These are phyloP conservation scores for Chesias legatella DNA, from an alignment of 2,888 invertebrate genomes.

Conservation along the genomic window DNA sequence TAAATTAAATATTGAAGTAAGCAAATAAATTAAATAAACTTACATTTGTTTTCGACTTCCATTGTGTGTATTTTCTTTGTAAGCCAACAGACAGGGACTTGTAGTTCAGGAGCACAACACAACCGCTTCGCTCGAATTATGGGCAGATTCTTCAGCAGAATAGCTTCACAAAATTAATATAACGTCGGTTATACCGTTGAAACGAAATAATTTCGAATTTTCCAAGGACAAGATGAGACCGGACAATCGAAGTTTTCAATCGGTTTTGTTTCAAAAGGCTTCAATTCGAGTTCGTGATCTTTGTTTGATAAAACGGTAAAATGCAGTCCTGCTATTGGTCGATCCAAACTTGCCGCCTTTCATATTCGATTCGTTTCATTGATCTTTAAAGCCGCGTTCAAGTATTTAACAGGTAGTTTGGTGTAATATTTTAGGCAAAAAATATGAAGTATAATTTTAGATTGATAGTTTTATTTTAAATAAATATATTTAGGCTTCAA, in stretches of 20 bases:
- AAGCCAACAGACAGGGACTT: slow-evolving; percentile 13
- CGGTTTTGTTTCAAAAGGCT: slow-evolving; percentile 31
- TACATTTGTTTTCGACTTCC: slow-evolving; percentile 70
- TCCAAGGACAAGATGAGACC: slow-evolving; percentile 48
- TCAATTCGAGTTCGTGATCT: slow-evolving; percentile 16
- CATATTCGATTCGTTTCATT: slow-evolving; percentile 42
- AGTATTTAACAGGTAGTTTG: no score
- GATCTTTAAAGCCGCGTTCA: slow-evolving; percentile 50
- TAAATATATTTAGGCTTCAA: no score
- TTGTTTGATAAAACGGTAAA: slow-evolving; percentile 49
- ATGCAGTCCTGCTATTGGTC: slow-evolving; percentile 55
- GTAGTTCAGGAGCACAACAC: slow-evolving; percentile 32
- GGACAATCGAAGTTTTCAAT: slow-evolving; percentile 41
- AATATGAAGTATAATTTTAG: no score
- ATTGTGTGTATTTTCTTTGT: slow-evolving; percentile 40
- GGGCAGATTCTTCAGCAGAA: slow-evolving; percentile 37
- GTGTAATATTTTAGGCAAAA: no score
- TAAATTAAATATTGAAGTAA: no score
- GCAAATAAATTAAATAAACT: slow-evolving; percentile 37
- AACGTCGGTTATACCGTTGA: slow-evolving; percentile 47
- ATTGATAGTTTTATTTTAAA: no score
- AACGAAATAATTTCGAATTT: slow-evolving; percentile 58
- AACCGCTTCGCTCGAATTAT: slow-evolving; percentile 36
- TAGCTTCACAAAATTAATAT: slow-evolving; percentile 37
- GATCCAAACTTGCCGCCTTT: slow-evolving; percentile 58